Percentiles rank a stretch among this genome's conserved stretches.
phyloP scores from a whole-genome alignment of 2,113 vertebrate species.

The Cyanoramphus novaezelandiae region DNA sequence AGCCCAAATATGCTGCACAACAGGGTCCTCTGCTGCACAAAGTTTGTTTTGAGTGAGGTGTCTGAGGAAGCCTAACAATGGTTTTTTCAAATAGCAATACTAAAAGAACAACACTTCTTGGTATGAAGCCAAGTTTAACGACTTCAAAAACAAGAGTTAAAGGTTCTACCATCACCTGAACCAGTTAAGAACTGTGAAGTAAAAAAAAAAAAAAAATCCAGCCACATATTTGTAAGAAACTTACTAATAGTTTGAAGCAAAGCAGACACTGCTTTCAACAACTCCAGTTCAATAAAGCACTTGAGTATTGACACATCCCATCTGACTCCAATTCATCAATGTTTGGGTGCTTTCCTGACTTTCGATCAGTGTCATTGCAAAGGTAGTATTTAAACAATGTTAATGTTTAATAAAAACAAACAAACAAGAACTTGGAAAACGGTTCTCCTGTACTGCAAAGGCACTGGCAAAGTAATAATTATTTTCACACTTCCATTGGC shows the following conservation, averaged over 20 bases:
- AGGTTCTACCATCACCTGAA: background rate
- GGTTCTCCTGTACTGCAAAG: background rate
- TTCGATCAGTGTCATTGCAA: background rate
- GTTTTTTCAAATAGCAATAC: background rate
- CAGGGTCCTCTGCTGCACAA: fast-evolving
- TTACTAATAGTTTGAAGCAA: background rate
- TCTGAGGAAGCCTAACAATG: background rate
- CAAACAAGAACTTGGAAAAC: background rate
- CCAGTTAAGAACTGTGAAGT: background rate
- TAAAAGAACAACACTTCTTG: background rate
- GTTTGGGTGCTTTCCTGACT: background rate
- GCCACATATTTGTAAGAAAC: background rate
- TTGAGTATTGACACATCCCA: background rate
- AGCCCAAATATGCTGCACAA: background rate
- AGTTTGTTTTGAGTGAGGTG: background rate
- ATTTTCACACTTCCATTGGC: background rate
- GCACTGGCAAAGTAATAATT: background rate
- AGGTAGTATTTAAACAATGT: background rate
- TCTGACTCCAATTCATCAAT: background rate
- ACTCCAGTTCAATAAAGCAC: background rate
- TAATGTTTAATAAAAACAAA: conserved; percentile 2
- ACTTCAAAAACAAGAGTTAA: background rate
- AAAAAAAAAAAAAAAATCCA: background rate
- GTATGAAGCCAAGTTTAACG: background rate
- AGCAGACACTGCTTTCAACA: background rate